Conservation (phyloP, 2,888 invertebrate genomes). For the Aphelenchoides bicaudatus region DNA sequence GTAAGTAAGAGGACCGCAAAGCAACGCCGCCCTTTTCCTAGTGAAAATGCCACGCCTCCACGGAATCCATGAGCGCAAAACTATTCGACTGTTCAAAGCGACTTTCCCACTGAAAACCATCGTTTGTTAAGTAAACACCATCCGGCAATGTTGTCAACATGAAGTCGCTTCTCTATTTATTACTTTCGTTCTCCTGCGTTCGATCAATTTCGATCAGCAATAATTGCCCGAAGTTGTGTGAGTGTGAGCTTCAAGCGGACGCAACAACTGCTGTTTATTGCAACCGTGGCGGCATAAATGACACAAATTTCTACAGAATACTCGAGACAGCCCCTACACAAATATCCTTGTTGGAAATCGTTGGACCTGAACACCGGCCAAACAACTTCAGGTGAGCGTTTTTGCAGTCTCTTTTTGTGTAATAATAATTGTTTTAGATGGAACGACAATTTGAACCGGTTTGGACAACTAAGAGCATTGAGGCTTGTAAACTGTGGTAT, state of each 20-base stretch:
- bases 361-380: conserved; percentile 42
- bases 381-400: conserved; percentile 57
- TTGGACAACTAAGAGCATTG: conserved; percentile 50
- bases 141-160: too few species aligned
- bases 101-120: too few species aligned
- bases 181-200: neutral
- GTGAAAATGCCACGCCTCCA: too few species aligned
- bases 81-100: too few species aligned
- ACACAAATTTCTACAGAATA: conserved; percentile 44
- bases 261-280: conserved; percentile 38
- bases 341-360: conserved; percentile 57
- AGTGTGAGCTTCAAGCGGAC: conserved; percentile 38
- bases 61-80: too few species aligned
- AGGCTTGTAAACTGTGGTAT: conserved; percentile 49
- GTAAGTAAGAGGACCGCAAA: too few species aligned
- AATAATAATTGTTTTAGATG: too few species aligned
- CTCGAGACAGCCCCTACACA: conserved; percentile 43
- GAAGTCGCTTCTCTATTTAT: neutral
- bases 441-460: conserved; percentile 53
- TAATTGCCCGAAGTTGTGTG: conserved; percentile 34
- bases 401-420: too few species aligned
- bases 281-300: conserved; percentile 46
- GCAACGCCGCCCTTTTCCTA: too few species aligned
- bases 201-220: neutral
- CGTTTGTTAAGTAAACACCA: too few species aligned